Evolutionary conservation across 2,888 invertebrate species (phyloP).

Genomic region (Mythimna impura): DNA sequence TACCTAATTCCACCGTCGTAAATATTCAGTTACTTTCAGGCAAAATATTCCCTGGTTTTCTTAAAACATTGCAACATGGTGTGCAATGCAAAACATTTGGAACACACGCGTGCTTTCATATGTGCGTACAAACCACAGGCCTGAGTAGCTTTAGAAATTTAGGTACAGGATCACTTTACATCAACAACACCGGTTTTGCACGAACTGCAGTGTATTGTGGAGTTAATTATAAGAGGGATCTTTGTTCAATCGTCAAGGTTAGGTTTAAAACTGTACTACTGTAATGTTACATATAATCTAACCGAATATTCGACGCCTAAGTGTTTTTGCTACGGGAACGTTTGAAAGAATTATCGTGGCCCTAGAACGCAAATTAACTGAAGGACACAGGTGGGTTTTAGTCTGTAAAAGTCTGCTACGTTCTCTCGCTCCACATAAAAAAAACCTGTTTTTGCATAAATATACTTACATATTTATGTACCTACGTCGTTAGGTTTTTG

Average conservation of each 20-base stretch:
- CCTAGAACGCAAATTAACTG: too few species aligned
- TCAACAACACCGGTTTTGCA: conserved; percentile 38
- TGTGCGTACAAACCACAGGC: conserved; percentile 30
- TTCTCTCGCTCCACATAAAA: too few species aligned
- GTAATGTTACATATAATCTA: neutral
- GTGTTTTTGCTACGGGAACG: too few species aligned
- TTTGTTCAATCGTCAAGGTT: conserved; percentile 46
- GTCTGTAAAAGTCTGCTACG: too few species aligned
- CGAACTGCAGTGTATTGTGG: conserved; percentile 15
- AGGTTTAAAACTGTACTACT: conserved; percentile 8
- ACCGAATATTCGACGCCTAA: neutral
- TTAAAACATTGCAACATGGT: conserved; percentile 20
- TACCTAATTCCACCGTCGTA: neutral
- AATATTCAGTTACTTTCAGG: conserved; percentile 2
- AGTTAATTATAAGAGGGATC: conserved; percentile 16
- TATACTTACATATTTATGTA: too few species aligned
- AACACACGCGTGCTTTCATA: conserved; percentile 52
- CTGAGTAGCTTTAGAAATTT: conserved; percentile 37
- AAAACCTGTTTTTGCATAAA: too few species aligned
- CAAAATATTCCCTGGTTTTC: conserved; percentile 18
- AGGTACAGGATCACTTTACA: conserved; percentile 49
- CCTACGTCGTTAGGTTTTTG: too few species aligned
- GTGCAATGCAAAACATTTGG: conserved; percentile 62
- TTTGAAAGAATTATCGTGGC: too few species aligned
- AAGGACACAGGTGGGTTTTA: too few species aligned